Evolutionary conservation across 2,797 vertebrate species (phyloP), one percentile per base, ranked within the genome.

Genomic region (Tachyglossus aculeatus): DNA sequence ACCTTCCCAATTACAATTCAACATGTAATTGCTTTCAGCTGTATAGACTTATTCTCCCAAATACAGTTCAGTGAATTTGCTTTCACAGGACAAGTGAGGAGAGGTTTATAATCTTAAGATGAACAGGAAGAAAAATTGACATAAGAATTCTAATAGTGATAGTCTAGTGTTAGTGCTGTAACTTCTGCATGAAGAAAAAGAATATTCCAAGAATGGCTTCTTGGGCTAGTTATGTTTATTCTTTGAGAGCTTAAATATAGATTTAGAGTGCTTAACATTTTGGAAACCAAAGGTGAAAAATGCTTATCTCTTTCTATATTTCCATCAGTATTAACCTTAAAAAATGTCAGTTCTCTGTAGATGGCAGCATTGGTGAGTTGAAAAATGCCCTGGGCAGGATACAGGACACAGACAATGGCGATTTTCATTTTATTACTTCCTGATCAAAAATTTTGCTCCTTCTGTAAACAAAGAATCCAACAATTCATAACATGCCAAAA

Each of bases 331-430:
- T 34, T 25, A 7, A 18, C 9, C 32, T 32, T n/a, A n/a, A n/a
- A 4, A 40, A 19, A 32, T 32, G 1, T 43, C 76, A 37, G 2
- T 67, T 63, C 41, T 80, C 53, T 51, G 41, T 75, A 64, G 7
- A 7, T 77, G 73, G 29, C 41, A 62, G 12, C 3, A 2, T 40
- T 45, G 18, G 4, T 37, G 39, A 71, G 0, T 29, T 40, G 2
- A 40, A 12, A 25, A 39, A 18, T 18, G n/a, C n/a, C 19, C 29
- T 15, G 62, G 67, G 67, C 40, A 63, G 48, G 31, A 19, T 53
- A 65, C 51, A 55, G 55, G 29, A 59, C 48, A 27, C n/a, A n/a
- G n/a, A n/a, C n/a, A n/a, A n/a, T n/a, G n/a, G n/a, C n/a, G n/a
- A n/a, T n/a, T n/a, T n/a, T n/a, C n/a, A n/a, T 73, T 25, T 14